A percentile compares a stretch with the other conserved stretches of the same genome.
These are phyloP conservation scores for Sebastes glaucus DNA, from an alignment of 2,797 vertebrate genomes.

Conservation along the genomic window DNA sequence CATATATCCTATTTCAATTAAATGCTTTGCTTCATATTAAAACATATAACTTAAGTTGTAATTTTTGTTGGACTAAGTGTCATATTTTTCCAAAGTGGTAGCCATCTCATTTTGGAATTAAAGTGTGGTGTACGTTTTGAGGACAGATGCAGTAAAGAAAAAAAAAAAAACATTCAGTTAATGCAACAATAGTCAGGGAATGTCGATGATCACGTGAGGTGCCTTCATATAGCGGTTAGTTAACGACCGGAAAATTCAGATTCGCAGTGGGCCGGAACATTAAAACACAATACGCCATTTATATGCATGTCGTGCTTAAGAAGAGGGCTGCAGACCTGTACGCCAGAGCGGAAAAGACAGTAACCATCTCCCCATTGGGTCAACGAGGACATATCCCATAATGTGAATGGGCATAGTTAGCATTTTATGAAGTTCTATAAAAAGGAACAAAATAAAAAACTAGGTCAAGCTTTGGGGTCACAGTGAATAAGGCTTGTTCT, in stretches of 20 bases:
- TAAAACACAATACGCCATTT: not conserved
- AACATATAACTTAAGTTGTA: not conserved
- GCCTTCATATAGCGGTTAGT: conserved; percentile 1
- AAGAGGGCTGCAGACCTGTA: conserved; percentile 10
- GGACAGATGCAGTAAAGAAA: not conserved
- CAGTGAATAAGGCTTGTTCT: conserved; percentile 78
- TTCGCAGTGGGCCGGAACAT: conserved; percentile 10
- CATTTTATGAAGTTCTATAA: conserved; percentile 43
- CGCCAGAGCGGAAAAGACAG: not conserved
- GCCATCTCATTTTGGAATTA: not conserved
- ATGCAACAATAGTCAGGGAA: conserved; percentile 26
- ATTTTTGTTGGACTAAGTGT: not conserved
- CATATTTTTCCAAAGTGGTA: not conserved
- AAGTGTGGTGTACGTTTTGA: not conserved
- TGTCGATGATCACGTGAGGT: conserved; percentile 10
- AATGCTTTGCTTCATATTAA: not conserved
- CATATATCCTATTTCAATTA: not conserved
- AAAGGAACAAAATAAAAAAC: conserved; percentile 53
- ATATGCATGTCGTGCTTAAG: not conserved
- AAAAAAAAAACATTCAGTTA: not conserved
- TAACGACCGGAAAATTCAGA: not conserved
- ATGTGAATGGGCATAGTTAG: conserved; percentile 2
- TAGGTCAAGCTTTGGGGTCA: conserved; percentile 69
- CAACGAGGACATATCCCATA: conserved; percentile 10
- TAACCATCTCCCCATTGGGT: conserved; percentile 9